Evolutionary conservation across 2,797 vertebrate species (phyloP).

Genomic region (Merluccius polli): DNA sequence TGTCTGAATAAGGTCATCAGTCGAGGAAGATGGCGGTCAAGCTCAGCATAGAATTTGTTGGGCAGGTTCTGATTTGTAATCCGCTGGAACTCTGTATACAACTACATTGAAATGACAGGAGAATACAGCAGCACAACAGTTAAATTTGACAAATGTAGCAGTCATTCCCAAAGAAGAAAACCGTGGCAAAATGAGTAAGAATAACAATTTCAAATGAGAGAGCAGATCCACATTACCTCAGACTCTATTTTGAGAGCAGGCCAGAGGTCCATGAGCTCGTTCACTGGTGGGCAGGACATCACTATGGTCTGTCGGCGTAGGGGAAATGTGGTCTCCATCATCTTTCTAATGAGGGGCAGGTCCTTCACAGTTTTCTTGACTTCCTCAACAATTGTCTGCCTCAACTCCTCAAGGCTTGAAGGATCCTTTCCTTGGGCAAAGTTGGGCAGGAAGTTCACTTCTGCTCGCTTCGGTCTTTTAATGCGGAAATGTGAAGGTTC

Average conservation of each 20-base stretch:
- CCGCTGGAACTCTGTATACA: slow-evolving; percentile 25
- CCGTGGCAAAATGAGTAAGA: background rate
- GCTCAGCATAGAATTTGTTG: slow-evolving; percentile 24
- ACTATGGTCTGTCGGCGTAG: slow-evolving; percentile 24
- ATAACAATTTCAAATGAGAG: background rate
- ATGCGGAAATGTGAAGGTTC: slow-evolving; percentile 35
- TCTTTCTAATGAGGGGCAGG: slow-evolving; percentile 20
- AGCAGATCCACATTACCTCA: slow-evolving; percentile 18
- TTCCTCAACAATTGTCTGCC: slow-evolving; percentile 25
- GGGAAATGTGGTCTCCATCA: slow-evolving; percentile 32
- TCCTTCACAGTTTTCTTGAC: slow-evolving; percentile 27
- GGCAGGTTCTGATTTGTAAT: slow-evolving; percentile 29
- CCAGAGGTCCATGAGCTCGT: slow-evolving; percentile 26
- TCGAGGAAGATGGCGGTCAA: slow-evolving; percentile 15
- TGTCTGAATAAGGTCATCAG: slow-evolving; percentile 27
- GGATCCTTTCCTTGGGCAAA: slow-evolving; percentile 26
- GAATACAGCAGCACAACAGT: background rate
- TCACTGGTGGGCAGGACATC: slow-evolving; percentile 20
- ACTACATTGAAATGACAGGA: slow-evolving; percentile 8
- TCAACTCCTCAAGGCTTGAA: slow-evolving; percentile 19
- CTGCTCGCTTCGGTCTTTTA: slow-evolving; percentile 23
- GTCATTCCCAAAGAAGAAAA: background rate
- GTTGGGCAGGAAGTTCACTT: slow-evolving; percentile 30
- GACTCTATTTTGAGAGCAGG: slow-evolving; percentile 20
- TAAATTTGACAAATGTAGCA: background rate